Evolutionary conservation across 2,797 vertebrate species (phyloP), one percentile per base, ranked within the genome.

Genomic region (Protosalanx chinensis): DNA sequence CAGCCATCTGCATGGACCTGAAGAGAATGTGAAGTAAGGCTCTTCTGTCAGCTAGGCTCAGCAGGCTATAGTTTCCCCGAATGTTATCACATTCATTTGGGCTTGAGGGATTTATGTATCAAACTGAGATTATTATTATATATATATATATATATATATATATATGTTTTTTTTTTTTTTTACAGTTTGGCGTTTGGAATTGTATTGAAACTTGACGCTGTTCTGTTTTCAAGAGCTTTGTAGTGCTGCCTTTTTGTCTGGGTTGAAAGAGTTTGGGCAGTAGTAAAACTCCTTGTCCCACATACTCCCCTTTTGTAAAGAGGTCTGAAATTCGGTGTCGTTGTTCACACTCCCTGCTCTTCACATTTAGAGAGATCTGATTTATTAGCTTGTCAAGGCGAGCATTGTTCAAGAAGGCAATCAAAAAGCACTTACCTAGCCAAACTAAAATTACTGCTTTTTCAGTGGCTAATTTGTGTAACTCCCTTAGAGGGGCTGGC

Each of bases 381-480:
- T 98, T 98, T 96, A 98, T 98, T 96, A 95, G 96, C 96, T 97
- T 98, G 97, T 98, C 96, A 97, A 92, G 93, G 93, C 93, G 93
- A 95, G 94, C 94, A 96, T 95, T 95, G 96, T 96, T 94, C 91
- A 89, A 93, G 84, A 94, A 96, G 95, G 96, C 96, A 97, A 98
- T 98, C 96, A 98, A 97, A 98, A 98, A 98, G 95, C 97, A 97
- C 95, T 99, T 98, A 98, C 96, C 94, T 96, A 95, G 95, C 93
- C 94, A 93, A 94, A 96, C 95, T 95, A 93, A 97, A 98, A 97
- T 95, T 91, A 98, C 95, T 93, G 95, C 95, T 95, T 97, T 97
- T 97, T 97, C 95, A 95, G 93, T 93, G 93, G 95, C 96, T 98
- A 98, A 99, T 98, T 98, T 97, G 96, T 97, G 94, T 95, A 96